Evolutionary conservation across 1,140 invertebrate species (phyloP), one percentile per base, ranked within the genome.

Genomic region (Akabosia matsudoensis): DNA sequence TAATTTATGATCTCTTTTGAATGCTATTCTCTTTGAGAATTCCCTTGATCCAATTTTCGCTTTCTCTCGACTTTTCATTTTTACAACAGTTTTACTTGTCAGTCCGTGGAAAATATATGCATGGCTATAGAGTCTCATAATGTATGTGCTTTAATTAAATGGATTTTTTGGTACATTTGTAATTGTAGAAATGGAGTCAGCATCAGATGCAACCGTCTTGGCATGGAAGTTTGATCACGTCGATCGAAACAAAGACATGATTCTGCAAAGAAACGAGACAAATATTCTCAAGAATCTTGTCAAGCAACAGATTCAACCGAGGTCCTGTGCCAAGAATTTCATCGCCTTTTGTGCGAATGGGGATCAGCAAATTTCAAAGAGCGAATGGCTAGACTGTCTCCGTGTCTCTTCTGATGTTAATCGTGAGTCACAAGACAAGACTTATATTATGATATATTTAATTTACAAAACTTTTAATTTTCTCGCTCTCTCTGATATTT

Each of bases 201-300:
- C 73, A 22, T 56, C 70, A 0, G 80, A 79, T 51, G 76, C 75
- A 4, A 74, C 70, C 0, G 91, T 93, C 0, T 82, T 95, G 10
- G 89, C 92, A 61, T 97, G 95, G 95, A 97, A 97, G 84, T 97
- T 97, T 82, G 84, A 86, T 0, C 87, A 90, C 61, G 85, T 97
- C 81, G 95, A 97, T 85, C 84, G 85, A 33, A 91, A 97, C 84
- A 87, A 86, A 16, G 93, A 95, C 84, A 88, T 89, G 30, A 86
- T 87, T 61, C 84, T 97, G 70, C 90, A 93, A 82, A 90, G 90
- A 79, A 87, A 88, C 37, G 96, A 97, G 84, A 93, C 95, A 81
- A 88, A 90, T 78, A 91, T 92, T 75, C 85, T 97, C 3, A 88
- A 90, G 74, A 87, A 90, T 78, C 88, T 96, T 31, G 91, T 96